phyloP scores from a whole-genome alignment of 2,888 invertebrate species.

The Augiades crinisus region DNA sequence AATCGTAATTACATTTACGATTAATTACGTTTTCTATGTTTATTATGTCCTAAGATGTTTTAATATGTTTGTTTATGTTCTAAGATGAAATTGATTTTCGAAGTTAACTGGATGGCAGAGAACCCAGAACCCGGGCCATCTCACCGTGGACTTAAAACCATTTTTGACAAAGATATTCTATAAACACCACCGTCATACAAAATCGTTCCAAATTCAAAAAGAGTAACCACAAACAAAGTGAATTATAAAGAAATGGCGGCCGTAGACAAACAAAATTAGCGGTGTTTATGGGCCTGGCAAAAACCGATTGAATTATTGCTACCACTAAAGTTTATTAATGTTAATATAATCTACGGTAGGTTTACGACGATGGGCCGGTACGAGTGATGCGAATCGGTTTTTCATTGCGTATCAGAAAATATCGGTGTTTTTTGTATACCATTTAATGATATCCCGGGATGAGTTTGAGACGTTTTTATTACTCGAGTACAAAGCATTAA shows the following conservation, averaged over 20 bases:
- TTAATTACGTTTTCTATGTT: no score
- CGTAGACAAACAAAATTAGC: conserved; percentile 28
- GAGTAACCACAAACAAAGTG: neutral
- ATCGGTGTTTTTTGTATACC: conserved; percentile 16
- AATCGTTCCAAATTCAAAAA: no score
- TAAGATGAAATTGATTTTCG: no score
- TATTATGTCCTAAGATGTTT: no score
- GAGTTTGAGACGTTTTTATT: conserved; percentile 10
- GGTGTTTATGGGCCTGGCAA: conserved; percentile 29
- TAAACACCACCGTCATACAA: no score
- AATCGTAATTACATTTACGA: no score
- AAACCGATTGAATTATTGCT: conserved; percentile 32
- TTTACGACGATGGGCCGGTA: conserved; percentile 38
- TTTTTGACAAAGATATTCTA: no score
- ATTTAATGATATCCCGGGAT: conserved; percentile 4
- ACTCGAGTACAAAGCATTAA: neutral
- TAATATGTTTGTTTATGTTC: no score
- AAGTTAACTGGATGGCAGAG: no score
- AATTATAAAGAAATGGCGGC: no score
- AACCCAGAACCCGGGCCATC: no score
- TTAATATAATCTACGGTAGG: conserved; percentile 46
- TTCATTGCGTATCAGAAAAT: conserved; percentile 23
- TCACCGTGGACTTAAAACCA: no score
- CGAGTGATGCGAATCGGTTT: conserved; percentile 15
- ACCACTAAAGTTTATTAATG: conserved; percentile 47